Conservation (phyloP, 2,113 vertebrate genomes). For the Holacanthus passer region DNA sequence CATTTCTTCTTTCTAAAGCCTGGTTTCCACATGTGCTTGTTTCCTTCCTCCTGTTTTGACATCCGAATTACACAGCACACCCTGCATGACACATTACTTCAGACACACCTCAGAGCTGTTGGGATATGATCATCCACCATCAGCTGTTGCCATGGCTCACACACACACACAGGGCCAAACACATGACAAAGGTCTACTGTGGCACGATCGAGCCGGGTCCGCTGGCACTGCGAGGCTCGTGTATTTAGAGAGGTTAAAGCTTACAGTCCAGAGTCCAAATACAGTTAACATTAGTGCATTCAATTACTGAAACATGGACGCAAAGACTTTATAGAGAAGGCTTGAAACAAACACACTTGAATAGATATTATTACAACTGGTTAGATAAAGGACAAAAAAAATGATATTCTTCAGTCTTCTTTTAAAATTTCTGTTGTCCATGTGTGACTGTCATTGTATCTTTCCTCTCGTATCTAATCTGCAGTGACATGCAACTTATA, state of each 20-base stretch:
- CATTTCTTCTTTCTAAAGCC: constrained; percentile 70
- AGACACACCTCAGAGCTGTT: constrained; percentile 37
- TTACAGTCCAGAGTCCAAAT: constrained; percentile 51
- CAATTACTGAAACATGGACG: neutral
- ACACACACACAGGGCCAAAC: constrained; percentile 31
- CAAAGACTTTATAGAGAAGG: neutral
- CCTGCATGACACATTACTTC: constrained; percentile 21
- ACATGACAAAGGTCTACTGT: constrained; percentile 48
- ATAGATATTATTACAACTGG: neutral
- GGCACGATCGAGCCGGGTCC: constrained; percentile 5
- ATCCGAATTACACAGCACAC: neutral
- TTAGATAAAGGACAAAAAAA: neutral
- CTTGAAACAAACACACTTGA: neutral
- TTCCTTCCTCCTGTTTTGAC: constrained; percentile 67
- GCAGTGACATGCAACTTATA: too few relatives aligned
- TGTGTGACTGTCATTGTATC: too few relatives aligned
- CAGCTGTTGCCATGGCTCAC: constrained; percentile 37
- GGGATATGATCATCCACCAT: constrained; percentile 15
- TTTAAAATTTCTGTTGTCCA: neutral
- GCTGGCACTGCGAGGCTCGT: neutral
- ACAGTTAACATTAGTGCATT: neutral
- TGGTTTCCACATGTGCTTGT: constrained; percentile 58
- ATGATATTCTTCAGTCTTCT: neutral
- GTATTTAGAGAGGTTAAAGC: constrained; percentile 9
- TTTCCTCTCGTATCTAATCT: neutral